Evolutionary conservation across 2,888 invertebrate species (phyloP).

Genomic region (Harpalus rubripes): DNA sequence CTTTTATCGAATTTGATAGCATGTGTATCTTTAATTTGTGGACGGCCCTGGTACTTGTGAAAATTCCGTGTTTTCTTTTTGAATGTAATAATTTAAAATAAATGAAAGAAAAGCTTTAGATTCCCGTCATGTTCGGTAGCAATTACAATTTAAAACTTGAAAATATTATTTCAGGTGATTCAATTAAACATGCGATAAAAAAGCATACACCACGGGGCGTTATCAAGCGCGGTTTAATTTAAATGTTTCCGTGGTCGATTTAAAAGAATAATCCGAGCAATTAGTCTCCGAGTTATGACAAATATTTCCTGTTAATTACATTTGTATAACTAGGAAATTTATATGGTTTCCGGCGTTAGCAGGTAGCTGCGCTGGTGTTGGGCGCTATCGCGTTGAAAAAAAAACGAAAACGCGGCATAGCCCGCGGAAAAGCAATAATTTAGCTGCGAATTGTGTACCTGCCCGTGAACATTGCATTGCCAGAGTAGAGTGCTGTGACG

Average conservation of each 20-base stretch:
- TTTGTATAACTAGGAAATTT: conserved; percentile 60
- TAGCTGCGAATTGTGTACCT: conserved; percentile 45
- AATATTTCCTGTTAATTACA: conserved; percentile 62
- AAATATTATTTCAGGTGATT: conserved; percentile 36
- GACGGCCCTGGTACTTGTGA: no score
- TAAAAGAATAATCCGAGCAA: conserved; percentile 54
- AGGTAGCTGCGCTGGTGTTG: conserved; percentile 18
- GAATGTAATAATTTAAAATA: neutral
- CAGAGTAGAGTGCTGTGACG: conserved; percentile 2
- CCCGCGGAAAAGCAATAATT: conserved; percentile 49
- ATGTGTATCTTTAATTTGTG: no score
- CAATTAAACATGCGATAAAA: conserved; percentile 38
- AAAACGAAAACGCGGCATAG: conserved; percentile 37
- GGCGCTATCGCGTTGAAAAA: conserved; percentile 29
- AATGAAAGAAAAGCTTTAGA: neutral
- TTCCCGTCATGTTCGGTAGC: neutral
- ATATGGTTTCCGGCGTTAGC: conserved; percentile 54
- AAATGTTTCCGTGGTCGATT: conserved; percentile 45
- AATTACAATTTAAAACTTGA: conserved; percentile 33
- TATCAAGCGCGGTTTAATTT: conserved; percentile 42
- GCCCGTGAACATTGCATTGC: neutral
- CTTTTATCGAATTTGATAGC: no score
- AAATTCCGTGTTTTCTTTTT: neutral
- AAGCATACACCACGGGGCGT: conserved; percentile 3
- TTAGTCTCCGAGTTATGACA: conserved; percentile 57